Base-by-base conservation (phyloP, 1,140 invertebrate genomes). In the Diabrotica undecimpunctata region DNA sequence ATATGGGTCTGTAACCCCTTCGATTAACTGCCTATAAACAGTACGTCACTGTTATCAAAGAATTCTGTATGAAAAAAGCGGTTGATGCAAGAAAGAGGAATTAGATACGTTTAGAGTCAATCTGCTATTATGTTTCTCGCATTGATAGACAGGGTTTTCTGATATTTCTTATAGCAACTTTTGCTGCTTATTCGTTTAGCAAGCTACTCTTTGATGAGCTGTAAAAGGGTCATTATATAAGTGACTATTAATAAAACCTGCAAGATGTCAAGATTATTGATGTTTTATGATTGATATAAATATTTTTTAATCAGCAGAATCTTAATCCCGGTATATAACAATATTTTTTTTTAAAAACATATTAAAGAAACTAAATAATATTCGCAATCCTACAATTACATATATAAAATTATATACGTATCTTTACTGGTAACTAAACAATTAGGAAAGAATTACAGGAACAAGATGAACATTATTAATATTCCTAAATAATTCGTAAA, bases 101-200 rank as follows among this genome's bases (percentile, higher is more conserved):
- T 73, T 68, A 70, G 73, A 74, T 74, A 74, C 62, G 67, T 73
- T 72, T 71, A 71, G 71, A 75, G 72, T 75, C 74, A 75, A 74
- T 74, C 71, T 68, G 58, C 70, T 64, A 71, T 75, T 73, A 72
- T 73, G 54, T 36, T 51, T 13, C 12, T 41, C 50, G 63, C 35
- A 66, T 61, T 66, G 64, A 66, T 66, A 46, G 64, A 66, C 64
- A 60, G 51, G 53, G 60, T 61, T 66, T 54, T 64, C 54, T 54
- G 60, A 13, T 36, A 39, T 59, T 66, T 57, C 14, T 54, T 58
- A 60, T 38, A 12, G 25, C n/a, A 35, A 61, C 52, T 53, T 60
- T 65, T 46, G 50, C 64, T 58, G 64, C 58, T 61, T 54, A 55
- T 41, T 65, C 57, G 54, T 61, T 60, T 61, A 66, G 41, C 64